These are phyloP conservation scores for Chauna torquata DNA, from an alignment of 2,113 vertebrate species.

Conservation along the genomic window DNA sequence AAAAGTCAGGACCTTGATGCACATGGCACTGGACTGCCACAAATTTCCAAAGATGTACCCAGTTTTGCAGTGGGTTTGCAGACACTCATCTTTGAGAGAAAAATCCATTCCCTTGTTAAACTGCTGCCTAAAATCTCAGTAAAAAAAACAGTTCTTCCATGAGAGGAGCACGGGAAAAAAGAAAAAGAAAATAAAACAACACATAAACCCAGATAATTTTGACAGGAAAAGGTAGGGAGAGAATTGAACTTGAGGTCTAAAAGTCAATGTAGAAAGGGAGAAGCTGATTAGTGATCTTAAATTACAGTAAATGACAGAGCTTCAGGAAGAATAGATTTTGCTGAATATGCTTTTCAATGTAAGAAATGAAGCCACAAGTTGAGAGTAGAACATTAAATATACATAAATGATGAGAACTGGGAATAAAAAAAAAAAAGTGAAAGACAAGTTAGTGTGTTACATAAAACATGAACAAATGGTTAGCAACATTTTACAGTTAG, in stretches of 20 bases:
- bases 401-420: constrained; percentile 19
- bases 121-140: not conserved
- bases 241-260: not conserved
- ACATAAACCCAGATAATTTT: not conserved
- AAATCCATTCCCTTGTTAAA: not conserved
- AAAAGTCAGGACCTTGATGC: not conserved
- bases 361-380: not conserved
- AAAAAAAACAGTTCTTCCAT: not conserved
- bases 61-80: not conserved
- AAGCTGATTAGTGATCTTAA: not conserved
- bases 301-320: not conserved
- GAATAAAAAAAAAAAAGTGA: not conserved
- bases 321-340: not conserved
- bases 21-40: too few relatives aligned
- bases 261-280: not conserved
- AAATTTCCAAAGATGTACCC: not conserved
- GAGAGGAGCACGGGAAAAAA: not conserved
- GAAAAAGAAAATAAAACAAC: fast-evolving
- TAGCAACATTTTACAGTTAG: not conserved
- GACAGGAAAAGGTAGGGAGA: not conserved
- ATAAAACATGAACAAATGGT: constrained; percentile 39
- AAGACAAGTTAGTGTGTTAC: constrained; percentile 6
- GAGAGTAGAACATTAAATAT: constrained; percentile 6
- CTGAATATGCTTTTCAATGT: not conserved
- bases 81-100: too few relatives aligned